Percentiles rank a stretch among this genome's conserved stretches.
Conservation (phyloP, 2,113 vertebrate genomes). For the Elanoides forficatus region DNA sequence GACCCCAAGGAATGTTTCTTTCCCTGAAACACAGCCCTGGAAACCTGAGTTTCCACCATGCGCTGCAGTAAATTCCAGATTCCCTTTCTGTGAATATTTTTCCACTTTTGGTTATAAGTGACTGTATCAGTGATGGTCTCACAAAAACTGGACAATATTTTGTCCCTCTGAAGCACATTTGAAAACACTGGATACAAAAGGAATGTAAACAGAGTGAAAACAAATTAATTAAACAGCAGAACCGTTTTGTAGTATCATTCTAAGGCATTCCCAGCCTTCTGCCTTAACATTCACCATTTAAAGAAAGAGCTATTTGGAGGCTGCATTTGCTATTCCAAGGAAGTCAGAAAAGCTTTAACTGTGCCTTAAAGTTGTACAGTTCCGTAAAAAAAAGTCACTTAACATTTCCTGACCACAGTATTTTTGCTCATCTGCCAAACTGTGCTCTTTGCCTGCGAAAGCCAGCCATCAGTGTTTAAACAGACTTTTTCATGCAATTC, state of each 20-base stretch:
- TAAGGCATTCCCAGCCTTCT: neutral
- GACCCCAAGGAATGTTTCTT: neutral
- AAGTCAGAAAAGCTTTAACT: neutral
- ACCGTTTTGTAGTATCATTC: neutral
- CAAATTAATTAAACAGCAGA: conserved; percentile 2
- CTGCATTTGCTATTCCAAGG: neutral
- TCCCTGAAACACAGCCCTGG: neutral
- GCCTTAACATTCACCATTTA: neutral
- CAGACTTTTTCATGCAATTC: neutral
- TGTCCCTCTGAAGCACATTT: neutral
- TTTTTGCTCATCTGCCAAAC: neutral
- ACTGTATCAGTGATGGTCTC: neutral
- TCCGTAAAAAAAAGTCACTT: neutral
- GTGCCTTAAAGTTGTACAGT: neutral
- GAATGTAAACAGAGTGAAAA: neutral
- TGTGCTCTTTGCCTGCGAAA: neutral
- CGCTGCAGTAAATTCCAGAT: neutral
- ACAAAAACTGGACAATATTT: neutral
- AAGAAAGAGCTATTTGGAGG: neutral
- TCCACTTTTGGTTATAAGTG: neutral
- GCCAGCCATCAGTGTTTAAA: neutral
- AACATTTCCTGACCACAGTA: neutral
- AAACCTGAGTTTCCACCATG: neutral
- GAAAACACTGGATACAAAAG: conserved; percentile 1
- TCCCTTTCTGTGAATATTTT: neutral